phyloP scores from a whole-genome alignment of 2,888 invertebrate genomes.

The Hemithea aestivaria region DNA sequence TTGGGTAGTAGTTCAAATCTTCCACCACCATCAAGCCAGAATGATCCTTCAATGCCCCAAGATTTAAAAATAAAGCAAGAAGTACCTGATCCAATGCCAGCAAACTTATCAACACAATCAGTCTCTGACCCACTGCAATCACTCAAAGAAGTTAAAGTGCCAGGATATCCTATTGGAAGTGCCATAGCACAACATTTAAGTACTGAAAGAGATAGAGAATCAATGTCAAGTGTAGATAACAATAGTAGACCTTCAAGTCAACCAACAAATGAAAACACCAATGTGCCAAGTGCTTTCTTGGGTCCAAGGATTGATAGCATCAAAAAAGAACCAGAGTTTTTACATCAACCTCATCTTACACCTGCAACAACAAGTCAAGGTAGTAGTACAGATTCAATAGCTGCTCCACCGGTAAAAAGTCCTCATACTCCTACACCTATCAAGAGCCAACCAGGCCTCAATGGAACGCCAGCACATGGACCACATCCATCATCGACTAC shows the following conservation, averaged over 20 bases:
- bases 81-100: constrained; percentile 73
- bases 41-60: constrained; percentile 70
- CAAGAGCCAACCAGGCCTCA: constrained; percentile 67
- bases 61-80: constrained; percentile 77
- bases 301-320: constrained; percentile 85
- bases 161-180: constrained; percentile 82
- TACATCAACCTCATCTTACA: constrained; percentile 72
- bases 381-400: constrained; percentile 62
- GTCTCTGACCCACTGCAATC: constrained; percentile 86
- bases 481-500: constrained; percentile 65
- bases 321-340: constrained; percentile 85
- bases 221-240: constrained; percentile 70
- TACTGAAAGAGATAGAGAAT: constrained; percentile 72
- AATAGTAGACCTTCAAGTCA: constrained; percentile 71
- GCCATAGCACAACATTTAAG: constrained; percentile 70
- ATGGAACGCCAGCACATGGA: constrained; percentile 60
- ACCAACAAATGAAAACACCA: constrained; percentile 69
- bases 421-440: constrained; percentile 76
- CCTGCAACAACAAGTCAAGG: constrained; percentile 73
- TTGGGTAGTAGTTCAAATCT: constrained; percentile 53
- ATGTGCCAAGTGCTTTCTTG: constrained; percentile 75
- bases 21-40: constrained; percentile 52
- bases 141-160: constrained; percentile 88
- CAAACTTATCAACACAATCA: constrained; percentile 72
- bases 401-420: constrained; percentile 78